Evolutionary conservation across 1,140 invertebrate species (phyloP), one percentile per base, ranked within the genome.

Genomic region (Pseudomyrmex concolor): DNA sequence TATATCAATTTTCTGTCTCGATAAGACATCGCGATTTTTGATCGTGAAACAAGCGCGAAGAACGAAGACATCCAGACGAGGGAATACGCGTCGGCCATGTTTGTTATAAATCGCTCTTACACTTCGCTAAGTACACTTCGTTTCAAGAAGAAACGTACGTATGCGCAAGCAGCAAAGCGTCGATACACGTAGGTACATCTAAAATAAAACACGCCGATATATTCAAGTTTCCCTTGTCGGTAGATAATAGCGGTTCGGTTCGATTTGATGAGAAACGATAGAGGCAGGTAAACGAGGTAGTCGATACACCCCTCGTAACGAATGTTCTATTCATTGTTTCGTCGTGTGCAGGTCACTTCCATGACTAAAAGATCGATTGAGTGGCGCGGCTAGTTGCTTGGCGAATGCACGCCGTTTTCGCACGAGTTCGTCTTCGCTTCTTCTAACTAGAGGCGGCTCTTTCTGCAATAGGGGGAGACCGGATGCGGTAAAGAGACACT

Each of bases 401-500:
- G 55, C 68, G 48, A 63, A 9, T 25, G 70, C 45, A 48, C 57
- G 70, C 62, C 48, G 70, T 74, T 82, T 82, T 82, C 70, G 57
- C 78, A 74, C 34, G 59, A 82, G 59, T 25, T 72, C 25, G n/a
- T 45, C 15, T n/a, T 60, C 67, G 70, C 7, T 17, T 55, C 59
- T 25, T 62, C 74, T 82, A 74, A 82, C 78, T 74, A 73, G 67
- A 71, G 66, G 66, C 48, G 60, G 19, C 59, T 62, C 34, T 34
- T 7, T 34, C 4, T 19, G 54, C 45, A 15, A 63, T 51, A 17
- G 59, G 48, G 59, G 17, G 59, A 74, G 48, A 50, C 78, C 70
- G 78, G 60, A 73, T 82, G 78, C 59, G 67, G 70, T 74, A 51
- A 73, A 82, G 62, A 66, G 62, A 84, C 83, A 67, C 50, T 67